phyloP scores from a whole-genome alignment of 30 jellyfish, hydroid and myxozoan species.

The Aurelia sp. region DNA sequence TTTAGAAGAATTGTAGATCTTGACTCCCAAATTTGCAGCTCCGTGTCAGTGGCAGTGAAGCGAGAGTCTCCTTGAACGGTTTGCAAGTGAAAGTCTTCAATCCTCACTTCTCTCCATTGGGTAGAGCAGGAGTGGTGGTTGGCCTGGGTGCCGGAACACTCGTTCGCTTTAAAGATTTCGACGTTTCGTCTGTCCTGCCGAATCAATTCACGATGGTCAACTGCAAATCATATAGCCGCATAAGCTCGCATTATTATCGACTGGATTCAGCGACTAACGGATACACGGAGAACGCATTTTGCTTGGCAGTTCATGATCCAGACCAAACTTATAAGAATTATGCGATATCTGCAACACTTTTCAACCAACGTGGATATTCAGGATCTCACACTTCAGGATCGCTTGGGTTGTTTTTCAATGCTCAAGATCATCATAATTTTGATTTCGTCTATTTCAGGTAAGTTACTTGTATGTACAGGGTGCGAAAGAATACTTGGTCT shows the following conservation, averaged over 20 bases:
- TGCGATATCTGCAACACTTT: slow-evolving; percentile 55
- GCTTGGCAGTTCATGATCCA: slow-evolving; percentile 60
- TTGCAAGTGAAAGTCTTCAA: slow-evolving; percentile 32
- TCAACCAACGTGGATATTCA: slow-evolving; percentile 56
- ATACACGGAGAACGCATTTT: slow-evolving; percentile 74
- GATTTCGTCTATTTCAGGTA: slow-evolving; percentile 79
- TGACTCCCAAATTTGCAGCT: slow-evolving; percentile 18
- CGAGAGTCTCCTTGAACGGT: slow-evolving; percentile 47
- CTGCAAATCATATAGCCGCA: slow-evolving; percentile 59
- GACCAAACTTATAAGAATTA: slow-evolving; percentile 33
- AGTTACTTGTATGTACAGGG: background rate
- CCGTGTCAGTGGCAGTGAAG: slow-evolving; percentile 53
- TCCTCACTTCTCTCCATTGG: slow-evolving; percentile 66
- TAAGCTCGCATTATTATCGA: slow-evolving; percentile 57
- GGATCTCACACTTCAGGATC: slow-evolving; percentile 67
- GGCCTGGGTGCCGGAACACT: slow-evolving; percentile 68
- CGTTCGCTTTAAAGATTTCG: slow-evolving; percentile 61
- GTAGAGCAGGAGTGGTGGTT: slow-evolving; percentile 77
- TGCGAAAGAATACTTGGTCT: no score
- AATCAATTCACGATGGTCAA: slow-evolving; percentile 38
- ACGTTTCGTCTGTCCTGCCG: slow-evolving; percentile 34
- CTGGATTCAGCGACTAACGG: slow-evolving; percentile 48
- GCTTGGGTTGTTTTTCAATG: slow-evolving; percentile 79
- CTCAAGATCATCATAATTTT: slow-evolving; percentile 65
- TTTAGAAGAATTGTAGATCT: no score